Conservation (phyloP, 2,888 invertebrate species). For the Sinelater perroti region DNA sequence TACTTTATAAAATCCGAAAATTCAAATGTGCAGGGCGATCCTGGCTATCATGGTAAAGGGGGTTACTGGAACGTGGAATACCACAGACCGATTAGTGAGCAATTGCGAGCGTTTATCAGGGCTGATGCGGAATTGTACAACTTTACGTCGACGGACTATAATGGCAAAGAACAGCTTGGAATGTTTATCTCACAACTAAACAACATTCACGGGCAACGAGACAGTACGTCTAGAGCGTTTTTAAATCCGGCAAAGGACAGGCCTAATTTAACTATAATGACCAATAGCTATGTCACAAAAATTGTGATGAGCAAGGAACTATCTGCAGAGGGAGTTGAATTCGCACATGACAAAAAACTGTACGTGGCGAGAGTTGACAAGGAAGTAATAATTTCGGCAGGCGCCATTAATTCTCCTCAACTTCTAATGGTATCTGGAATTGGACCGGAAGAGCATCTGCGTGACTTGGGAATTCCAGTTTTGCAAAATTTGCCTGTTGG, state of each 20-base stretch:
- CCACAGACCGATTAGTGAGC: conserved; percentile 67
- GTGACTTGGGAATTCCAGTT: conserved; percentile 41
- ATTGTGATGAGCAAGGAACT: conserved; percentile 64
- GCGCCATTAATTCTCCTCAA: conserved; percentile 70
- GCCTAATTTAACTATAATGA: conserved; percentile 67
- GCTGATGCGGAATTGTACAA: conserved; percentile 68
- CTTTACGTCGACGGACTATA: conserved; percentile 69
- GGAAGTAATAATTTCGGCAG: conserved; percentile 79
- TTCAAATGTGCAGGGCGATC: conserved; percentile 62
- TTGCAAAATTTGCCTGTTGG: conserved; percentile 46
- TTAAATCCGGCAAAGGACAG: conserved; percentile 64
- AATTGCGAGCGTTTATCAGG: conserved; percentile 69
- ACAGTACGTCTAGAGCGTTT: conserved; percentile 69
- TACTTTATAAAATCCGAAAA: conserved; percentile 54
- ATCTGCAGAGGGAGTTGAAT: conserved; percentile 66
- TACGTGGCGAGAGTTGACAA: conserved; percentile 65
- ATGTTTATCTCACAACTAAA: conserved; percentile 71
- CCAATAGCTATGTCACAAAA: conserved; percentile 65
- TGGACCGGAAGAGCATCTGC: conserved; percentile 46
- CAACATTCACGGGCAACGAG: conserved; percentile 66
- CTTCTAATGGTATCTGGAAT: conserved; percentile 50
- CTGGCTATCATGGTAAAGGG: conserved; percentile 69
- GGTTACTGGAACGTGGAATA: conserved; percentile 74
- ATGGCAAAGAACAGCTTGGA: conserved; percentile 68
- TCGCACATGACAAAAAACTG: conserved; percentile 60